phyloP scores from a whole-genome alignment of 2,797 vertebrate genomes.

The Alcedo quadribrachys region DNA sequence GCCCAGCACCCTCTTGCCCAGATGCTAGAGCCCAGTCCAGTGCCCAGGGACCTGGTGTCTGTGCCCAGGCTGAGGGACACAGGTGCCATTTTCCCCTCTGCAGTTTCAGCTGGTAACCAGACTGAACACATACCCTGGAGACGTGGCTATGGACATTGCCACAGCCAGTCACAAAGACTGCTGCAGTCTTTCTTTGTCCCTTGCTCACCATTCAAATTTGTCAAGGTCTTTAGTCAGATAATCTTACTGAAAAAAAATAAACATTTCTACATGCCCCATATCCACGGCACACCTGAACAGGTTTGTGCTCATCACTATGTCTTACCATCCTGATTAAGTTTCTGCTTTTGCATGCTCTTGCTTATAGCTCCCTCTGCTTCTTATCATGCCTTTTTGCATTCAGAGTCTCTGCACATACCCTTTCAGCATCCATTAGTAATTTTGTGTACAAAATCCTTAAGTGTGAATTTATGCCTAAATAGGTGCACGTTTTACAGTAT shows the following conservation, averaged over 20 bases:
- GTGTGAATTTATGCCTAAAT: neutral
- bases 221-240: neutral
- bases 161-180: rapidly evolving
- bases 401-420: neutral
- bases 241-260: neutral
- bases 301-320: neutral
- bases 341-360: neutral
- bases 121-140: too few species aligned
- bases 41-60: rapidly evolving
- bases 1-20: neutral
- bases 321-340: neutral
- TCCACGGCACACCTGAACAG: neutral
- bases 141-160: rapidly evolving
- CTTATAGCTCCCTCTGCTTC: neutral
- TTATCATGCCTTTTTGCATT: neutral
- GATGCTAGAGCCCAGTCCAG: neutral
- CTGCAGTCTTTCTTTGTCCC: neutral
- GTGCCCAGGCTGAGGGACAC: neutral
- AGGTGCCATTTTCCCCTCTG: neutral
- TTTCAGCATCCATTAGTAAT: neutral
- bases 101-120: neutral
- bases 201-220: neutral
- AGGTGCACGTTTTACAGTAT: neutral
- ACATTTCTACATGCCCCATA: rapidly evolving
- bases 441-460: neutral